Evolutionary conservation across 2,888 invertebrate species (phyloP).

Genomic region (Idaea straminata): DNA sequence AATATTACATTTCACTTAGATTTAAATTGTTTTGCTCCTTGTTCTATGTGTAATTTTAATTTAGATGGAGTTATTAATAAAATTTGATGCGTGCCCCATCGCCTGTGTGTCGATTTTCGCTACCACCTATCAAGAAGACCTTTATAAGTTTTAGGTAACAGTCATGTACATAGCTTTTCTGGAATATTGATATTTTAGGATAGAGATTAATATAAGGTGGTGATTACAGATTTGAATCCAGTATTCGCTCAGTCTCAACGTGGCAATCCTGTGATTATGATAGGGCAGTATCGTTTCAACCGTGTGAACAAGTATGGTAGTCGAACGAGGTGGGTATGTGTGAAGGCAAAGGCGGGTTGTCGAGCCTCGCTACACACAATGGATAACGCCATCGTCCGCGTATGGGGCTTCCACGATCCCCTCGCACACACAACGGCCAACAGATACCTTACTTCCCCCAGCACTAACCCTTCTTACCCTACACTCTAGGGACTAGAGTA

Average conservation of each 20-base stretch:
- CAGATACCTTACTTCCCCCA: constrained; percentile 47
- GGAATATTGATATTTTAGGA: neutral
- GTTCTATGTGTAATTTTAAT: neutral
- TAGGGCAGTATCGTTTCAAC: constrained; percentile 72
- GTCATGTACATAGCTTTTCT: neutral
- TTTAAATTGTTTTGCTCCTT: neutral
- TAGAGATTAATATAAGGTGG: constrained; percentile 32
- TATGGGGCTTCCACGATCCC: constrained; percentile 73
- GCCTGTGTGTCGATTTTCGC: constrained; percentile 1
- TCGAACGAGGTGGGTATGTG: constrained; percentile 71
- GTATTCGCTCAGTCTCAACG: constrained; percentile 72
- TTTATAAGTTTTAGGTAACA: neutral
- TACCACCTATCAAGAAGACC: neutral
- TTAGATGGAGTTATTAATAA: neutral
- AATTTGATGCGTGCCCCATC: neutral
- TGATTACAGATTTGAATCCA: constrained; percentile 63
- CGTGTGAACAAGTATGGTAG: constrained; percentile 72
- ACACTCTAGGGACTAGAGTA: constrained; percentile 1
- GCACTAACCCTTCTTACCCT: neutral
- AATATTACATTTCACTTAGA: neutral
- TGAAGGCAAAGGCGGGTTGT: constrained; percentile 73
- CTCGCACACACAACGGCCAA: constrained; percentile 70
- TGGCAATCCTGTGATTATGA: constrained; percentile 74
- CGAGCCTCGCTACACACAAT: constrained; percentile 70
- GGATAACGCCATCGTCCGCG: constrained; percentile 72